phyloP scores from a whole-genome alignment of 2,888 invertebrate genomes.

The Pyrrhopygopsis socrates region DNA sequence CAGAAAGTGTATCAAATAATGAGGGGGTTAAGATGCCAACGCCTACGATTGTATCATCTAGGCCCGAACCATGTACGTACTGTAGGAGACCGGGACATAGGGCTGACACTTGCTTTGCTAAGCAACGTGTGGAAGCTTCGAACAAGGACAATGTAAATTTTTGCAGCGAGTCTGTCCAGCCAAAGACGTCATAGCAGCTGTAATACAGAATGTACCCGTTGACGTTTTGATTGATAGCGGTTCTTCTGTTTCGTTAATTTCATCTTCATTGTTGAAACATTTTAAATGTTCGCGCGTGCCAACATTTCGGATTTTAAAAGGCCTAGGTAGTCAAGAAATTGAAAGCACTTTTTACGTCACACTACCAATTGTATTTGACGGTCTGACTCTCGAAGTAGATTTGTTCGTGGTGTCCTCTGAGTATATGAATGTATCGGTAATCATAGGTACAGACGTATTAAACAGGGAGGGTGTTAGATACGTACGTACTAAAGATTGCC shows the following conservation, averaged over 20 bases:
- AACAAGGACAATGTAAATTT: constrained; percentile 59
- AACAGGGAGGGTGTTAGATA: constrained; percentile 12
- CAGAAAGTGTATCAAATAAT: too few relatives aligned
- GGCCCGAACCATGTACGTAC: constrained; percentile 24
- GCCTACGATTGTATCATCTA: too few relatives aligned
- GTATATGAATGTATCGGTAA: constrained; percentile 14
- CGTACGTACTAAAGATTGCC: neutral
- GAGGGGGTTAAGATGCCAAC: too few relatives aligned
- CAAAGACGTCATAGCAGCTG: constrained; percentile 52
- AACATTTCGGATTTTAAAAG: neutral
- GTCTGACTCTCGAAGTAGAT: constrained; percentile 25
- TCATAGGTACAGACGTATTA: constrained; percentile 14
- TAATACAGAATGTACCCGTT: constrained; percentile 58
- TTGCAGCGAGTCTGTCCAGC: constrained; percentile 37
- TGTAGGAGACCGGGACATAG: constrained; percentile 70
- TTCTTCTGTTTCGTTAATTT: constrained; percentile 7
- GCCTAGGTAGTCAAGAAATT: neutral
- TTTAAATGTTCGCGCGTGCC: neutral
- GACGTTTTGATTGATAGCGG: constrained; percentile 64
- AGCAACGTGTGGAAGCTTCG: constrained; percentile 47
- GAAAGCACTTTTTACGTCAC: neutral
- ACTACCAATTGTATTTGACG: constrained; percentile 9
- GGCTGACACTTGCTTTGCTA: constrained; percentile 73
- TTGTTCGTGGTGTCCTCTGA: neutral
- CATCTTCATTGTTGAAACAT: constrained; percentile 12